Evolutionary conservation across 2,888 invertebrate species (phyloP).

Genomic region (Latrodectus hesperus): DNA sequence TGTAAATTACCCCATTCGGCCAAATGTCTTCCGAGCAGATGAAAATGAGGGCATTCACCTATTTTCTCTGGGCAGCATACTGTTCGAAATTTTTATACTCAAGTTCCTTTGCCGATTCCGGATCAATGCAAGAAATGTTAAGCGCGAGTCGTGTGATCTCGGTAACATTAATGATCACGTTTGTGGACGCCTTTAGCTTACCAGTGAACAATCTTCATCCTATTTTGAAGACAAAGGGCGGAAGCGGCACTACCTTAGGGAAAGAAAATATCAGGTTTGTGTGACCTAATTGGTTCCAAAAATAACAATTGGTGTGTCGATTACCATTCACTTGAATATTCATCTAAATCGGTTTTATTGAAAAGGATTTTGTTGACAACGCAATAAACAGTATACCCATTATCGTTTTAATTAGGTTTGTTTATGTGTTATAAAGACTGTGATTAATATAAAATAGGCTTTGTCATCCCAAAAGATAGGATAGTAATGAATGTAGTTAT

Average conservation of each 20-base stretch:
- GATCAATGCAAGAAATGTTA: background rate
- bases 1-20: too few species aligned
- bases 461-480: too few species aligned
- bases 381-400: too few species aligned
- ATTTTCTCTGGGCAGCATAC: background rate
- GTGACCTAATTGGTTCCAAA: constrained; percentile 44
- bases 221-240: constrained; percentile 28
- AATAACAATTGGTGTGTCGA: background rate
- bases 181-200: background rate
- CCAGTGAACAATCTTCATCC: constrained; percentile 2
- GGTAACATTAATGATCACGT: background rate
- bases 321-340: constrained; percentile 2
- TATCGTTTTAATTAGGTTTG: too few species aligned
- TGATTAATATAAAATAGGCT: too few species aligned
- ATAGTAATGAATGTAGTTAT: too few species aligned
- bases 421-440: too few species aligned
- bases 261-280: constrained; percentile 15
- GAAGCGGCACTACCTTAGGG: constrained; percentile 25
- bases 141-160: background rate
- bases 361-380: too few species aligned
- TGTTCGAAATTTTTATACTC: background rate
- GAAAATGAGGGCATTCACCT: constrained; percentile 3
- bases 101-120: background rate
- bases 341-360: background rate
- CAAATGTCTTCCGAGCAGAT: too few species aligned